These are phyloP conservation scores for Tinea trinotella DNA, from an alignment of 2,888 invertebrate species.

Conservation along the genomic window DNA sequence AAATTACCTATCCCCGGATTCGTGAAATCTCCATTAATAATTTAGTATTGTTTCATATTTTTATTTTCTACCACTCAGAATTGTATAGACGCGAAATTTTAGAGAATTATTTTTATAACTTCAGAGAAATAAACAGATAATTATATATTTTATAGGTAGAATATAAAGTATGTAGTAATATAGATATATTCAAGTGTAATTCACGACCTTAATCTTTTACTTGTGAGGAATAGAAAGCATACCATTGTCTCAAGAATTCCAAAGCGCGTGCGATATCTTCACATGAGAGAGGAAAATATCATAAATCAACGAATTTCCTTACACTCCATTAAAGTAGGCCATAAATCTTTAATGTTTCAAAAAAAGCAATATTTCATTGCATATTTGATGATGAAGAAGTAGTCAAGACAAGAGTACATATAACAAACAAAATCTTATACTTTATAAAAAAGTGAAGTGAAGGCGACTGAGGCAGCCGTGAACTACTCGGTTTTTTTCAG, in stretches of 20 bases:
- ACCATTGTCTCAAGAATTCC: conserved; percentile 1
- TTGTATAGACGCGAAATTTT: neutral
- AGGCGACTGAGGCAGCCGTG: too few species aligned
- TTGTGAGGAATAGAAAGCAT: conserved; percentile 2
- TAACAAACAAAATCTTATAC: neutral
- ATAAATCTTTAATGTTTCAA: conserved; percentile 21
- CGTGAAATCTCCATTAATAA: conserved; percentile 8
- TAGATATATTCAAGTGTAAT: neutral
- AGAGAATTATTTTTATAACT: neutral
- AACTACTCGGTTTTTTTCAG: too few species aligned
- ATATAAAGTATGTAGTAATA: too few species aligned
- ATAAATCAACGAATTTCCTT: conserved; percentile 22
- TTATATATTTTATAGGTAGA: neutral
- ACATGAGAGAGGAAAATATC: conserved; percentile 19
- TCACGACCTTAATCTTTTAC: neutral
- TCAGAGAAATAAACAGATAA: neutral
- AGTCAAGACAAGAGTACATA: neutral
- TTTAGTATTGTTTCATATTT: conserved; percentile 1
- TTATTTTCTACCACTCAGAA: neutral
- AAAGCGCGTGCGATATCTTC: conserved; percentile 1
- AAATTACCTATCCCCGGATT: neutral
- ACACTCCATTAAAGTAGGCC: conserved; percentile 22
- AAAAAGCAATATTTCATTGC: conserved; percentile 18
- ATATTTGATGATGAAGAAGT: neutral
- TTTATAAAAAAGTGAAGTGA: too few species aligned